Base-by-base conservation (phyloP, 2,797 vertebrate genomes). In the Sandelia bainsii region DNA sequence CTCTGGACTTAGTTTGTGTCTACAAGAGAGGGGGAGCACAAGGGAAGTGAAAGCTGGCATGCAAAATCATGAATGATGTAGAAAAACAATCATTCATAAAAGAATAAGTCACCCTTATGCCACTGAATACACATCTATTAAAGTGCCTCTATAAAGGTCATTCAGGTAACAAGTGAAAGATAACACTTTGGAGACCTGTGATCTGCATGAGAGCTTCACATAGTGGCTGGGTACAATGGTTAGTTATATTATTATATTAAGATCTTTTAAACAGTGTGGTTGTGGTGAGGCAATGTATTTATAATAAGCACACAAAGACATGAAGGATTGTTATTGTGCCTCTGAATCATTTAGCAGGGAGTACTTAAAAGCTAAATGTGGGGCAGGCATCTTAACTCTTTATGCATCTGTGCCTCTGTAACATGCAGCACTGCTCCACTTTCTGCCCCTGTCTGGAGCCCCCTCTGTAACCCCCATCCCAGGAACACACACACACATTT, bases 321-420 rank as follows among this genome's bases (percentile, higher is more conserved):
- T 71, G 77, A 85, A 70, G 80, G 80, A 76, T 84, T 84, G 84
- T 78, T 85, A 78, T 77, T 87, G 72, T 74, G 68, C 82, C 56
- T 84, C 62, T 92, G 73, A 93, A 93, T 93, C 82, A 90, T 92
- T 93, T 88, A 91, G 82, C 66, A 58, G 79, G 27, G 76, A 81
- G 79, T 67, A 79, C 83, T 82, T 82, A 81, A 84, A 83, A 89
- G 82, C 83, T 77, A 79, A 90, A 92, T 91, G 86, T 93, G 89
- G 85, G 88, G 72, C 88, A 89, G 69, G 62, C 77, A 62, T 84
- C 73, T 86, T 63, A 53, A 80, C 67, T 87, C 69, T 86, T 91
- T 71, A 87, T 90, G 88, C 91, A 78, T 92, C 84, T 84, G 75
- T 85, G 88, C 88, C 64, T 89, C 78, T 54, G 71, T 72, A 79